A percentile compares a stretch with the other conserved stretches of the same genome.
Conservation (phyloP, 2,797 vertebrate genomes). For the Phrynocephalus forsythii region DNA sequence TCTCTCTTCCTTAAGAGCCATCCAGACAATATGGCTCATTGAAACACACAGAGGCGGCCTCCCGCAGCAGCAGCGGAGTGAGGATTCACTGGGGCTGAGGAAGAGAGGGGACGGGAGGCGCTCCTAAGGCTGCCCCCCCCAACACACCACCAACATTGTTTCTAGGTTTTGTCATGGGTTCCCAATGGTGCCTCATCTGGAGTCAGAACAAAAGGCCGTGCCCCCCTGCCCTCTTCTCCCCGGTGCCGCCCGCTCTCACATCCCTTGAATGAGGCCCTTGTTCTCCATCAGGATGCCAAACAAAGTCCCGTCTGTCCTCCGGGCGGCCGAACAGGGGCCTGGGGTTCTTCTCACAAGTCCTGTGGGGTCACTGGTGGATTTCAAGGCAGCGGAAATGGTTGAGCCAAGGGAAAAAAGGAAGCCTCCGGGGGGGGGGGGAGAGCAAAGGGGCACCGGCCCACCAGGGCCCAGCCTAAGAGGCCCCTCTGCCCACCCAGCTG, state of each 20-base stretch:
- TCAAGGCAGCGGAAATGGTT: slow-evolving; percentile 26
- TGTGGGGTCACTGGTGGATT: slow-evolving; percentile 23
- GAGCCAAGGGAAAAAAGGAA: slow-evolving; percentile 4
- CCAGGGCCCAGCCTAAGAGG: no score
- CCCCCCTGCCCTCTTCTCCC: slow-evolving; percentile 61
- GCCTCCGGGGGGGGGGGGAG: background rate
- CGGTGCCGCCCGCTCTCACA: slow-evolving; percentile 27
- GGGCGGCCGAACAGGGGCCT: background rate
- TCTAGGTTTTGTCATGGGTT: slow-evolving; percentile 13
- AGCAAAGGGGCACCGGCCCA: background rate
- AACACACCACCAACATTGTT: no score
- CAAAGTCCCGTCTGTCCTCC: slow-evolving; percentile 70
- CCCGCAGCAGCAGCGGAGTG: background rate
- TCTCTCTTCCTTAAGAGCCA: background rate
- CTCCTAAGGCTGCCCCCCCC: background rate
- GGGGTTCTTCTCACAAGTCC: slow-evolving; percentile 14
- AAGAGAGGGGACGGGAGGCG: background rate
- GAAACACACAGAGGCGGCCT: background rate
- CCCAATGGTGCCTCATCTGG: slow-evolving; percentile 33
- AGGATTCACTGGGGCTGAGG: background rate
- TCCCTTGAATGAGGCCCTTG: slow-evolving; percentile 66
- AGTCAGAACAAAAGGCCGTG: slow-evolving; percentile 52
- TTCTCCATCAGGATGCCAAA: slow-evolving; percentile 65
- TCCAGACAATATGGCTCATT: background rate
- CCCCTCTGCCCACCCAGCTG: background rate